These are phyloP conservation scores for Cyanistes caeruleus DNA, from an alignment of 2,113 vertebrate genomes.

Conservation along the genomic window DNA sequence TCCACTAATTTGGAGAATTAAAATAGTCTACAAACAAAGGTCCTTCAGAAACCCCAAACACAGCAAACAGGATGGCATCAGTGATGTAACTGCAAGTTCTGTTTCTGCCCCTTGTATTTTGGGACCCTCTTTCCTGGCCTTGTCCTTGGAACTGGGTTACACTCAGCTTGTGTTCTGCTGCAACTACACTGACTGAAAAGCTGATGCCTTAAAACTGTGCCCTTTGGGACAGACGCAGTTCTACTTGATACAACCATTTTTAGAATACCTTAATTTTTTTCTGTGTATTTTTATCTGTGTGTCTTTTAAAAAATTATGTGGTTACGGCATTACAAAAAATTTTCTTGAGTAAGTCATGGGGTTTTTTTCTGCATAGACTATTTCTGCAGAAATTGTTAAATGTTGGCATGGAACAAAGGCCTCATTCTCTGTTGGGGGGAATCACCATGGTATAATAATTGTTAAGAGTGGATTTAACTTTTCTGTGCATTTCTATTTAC, in stretches of 20 bases:
- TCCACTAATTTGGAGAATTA: neutral
- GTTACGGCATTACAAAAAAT: neutral
- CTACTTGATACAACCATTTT: neutral
- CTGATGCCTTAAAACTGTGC: neutral
- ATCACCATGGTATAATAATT: neutral
- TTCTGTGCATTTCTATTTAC: neutral
- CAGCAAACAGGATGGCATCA: neutral
- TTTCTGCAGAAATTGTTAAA: neutral
- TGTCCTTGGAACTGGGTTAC: neutral
- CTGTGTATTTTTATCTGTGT: neutral
- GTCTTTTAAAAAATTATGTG: neutral
- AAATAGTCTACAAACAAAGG: neutral
- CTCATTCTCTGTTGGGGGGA: neutral
- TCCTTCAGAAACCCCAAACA: neutral
- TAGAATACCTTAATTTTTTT: neutral
- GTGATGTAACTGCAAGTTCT: neutral
- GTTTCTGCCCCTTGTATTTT: neutral
- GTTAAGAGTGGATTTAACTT: accelerated
- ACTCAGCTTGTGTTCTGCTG: neutral
- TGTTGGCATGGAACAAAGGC: neutral
- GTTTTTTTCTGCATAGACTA: accelerated
- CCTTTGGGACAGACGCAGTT: neutral
- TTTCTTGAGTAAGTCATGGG: neutral
- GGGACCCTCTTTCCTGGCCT: neutral
- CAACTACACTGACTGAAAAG: accelerated